Evolutionary conservation across 2,888 invertebrate species (phyloP).

Genomic region (Drosophila multiciliata): DNA sequence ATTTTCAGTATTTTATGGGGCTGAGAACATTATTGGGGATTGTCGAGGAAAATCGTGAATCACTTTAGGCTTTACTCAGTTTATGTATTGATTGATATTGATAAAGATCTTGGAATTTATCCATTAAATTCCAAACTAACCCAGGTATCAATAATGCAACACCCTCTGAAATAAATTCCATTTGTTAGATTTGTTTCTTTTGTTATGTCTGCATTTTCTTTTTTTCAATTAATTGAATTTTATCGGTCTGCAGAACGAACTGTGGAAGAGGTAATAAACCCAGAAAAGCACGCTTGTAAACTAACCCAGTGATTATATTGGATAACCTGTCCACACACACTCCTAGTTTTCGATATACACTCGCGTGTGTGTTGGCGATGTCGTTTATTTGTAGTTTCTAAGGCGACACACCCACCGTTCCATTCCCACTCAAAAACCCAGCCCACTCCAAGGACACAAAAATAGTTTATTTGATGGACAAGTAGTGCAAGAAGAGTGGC

Average conservation of each 20-base stretch:
- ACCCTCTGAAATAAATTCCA: neutral
- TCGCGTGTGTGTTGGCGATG: slow-evolving; percentile 61
- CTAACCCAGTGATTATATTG: slow-evolving; percentile 30
- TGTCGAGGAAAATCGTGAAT: neutral
- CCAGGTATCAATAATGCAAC: neutral
- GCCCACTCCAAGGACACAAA: slow-evolving; percentile 9
- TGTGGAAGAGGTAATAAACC: slow-evolving; percentile 46
- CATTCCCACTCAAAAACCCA: slow-evolving; percentile 1
- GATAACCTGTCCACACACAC: neutral
- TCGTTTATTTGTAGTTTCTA: slow-evolving; percentile 30
- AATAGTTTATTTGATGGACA: slow-evolving; percentile 19
- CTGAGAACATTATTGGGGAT: neutral
- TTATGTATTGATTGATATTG: neutral
- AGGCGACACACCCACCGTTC: slow-evolving; percentile 38
- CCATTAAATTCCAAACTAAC: neutral
- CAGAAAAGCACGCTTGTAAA: slow-evolving; percentile 29
- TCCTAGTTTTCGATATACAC: slow-evolving; percentile 10
- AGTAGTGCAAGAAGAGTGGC: neutral
- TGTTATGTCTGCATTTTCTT: slow-evolving; percentile 13
- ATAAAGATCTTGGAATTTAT: neutral
- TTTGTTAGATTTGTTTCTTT: slow-evolving; percentile 10
- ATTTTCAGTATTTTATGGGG: slow-evolving; percentile 22
- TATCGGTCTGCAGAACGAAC: slow-evolving; percentile 50
- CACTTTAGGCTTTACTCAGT: neutral
- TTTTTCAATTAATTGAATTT: slow-evolving; percentile 69